Conservation (phyloP, 2,797 vertebrate species). For the Cossypha niveicapilla region DNA sequence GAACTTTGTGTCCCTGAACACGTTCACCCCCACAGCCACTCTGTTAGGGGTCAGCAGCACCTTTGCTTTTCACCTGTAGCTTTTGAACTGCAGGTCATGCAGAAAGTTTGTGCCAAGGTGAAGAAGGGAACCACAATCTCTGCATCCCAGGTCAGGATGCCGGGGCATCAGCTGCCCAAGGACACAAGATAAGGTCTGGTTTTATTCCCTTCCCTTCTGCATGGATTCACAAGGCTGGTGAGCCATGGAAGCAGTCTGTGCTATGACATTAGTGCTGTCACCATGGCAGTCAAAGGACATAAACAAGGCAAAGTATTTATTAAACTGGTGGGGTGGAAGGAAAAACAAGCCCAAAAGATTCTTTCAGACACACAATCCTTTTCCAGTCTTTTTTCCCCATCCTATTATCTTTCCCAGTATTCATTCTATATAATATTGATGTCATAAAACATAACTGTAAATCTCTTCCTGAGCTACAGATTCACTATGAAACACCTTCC, state of each 20-base stretch:
- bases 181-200: not conserved
- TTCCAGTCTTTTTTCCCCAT: accelerated
- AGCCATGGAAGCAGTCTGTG: not conserved
- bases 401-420: not conserved
- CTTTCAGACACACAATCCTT: not conserved
- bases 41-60: not conserved
- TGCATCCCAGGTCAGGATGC: not conserved
- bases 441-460: not conserved
- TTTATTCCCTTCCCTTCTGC: not conserved
- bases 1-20: accelerated
- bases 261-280: not conserved
- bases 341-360: not conserved
- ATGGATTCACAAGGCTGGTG: not conserved
- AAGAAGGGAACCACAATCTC: not conserved
- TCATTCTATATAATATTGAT: not conserved
- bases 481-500: not conserved
- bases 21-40: not conserved
- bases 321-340: not conserved
- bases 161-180: not conserved
- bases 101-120: not conserved
- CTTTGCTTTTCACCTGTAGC: not conserved
- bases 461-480: not conserved
- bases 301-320: not conserved
- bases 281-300: not conserved
- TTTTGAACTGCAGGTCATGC: not conserved